Evolutionary conservation across 1,140 invertebrate species (phyloP), one percentile per base, ranked within the genome.

Genomic region (Eupristina koningsbergeri): DNA sequence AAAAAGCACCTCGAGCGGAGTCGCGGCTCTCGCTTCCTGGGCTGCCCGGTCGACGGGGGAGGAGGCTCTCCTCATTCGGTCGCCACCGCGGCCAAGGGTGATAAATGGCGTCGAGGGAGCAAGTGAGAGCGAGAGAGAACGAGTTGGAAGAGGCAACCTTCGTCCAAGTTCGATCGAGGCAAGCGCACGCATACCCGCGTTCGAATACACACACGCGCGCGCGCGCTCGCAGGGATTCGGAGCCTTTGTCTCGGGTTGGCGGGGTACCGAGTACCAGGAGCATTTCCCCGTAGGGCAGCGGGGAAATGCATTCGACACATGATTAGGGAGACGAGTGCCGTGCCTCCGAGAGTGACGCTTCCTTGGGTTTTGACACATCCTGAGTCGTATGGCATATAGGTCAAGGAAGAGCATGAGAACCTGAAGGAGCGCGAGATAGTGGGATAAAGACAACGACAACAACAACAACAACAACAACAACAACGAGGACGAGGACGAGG

Each of bases 121-220:
- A 15, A 69, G 67, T 26, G 9, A 69, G 67, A 39, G 15, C 39
- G 13, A 1, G 67, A 29, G 36, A 50, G 53, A n/a, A n/a, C 26
- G 29, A 63, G 75, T 22, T 73, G 73, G 78, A 83, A 69, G 77
- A 84, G 76, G 78, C 67, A 79, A 79, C 45, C 80, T 82, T 82
- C 73, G 80, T 67, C 58, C 58, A 63, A 22, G 61, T 67, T 82
- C 79, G 79, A 69, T 80, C 53, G 77, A 84, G 67, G 41, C 31
- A 8, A 26, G 34, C 53, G 26, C 73, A 81, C 64, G 29, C 39
- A 6, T 19, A 63, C 36, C 13, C 61, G 41, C 61, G 61, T 6
- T 41, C n/a, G 61, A 41, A 39, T 3, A 3, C 19, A 26, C 45
- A 69, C 45, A 29, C 58, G 63, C 36, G 76, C 76, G 58, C 41